Base-by-base conservation (phyloP, 2,797 vertebrate species). In the Poeciliopsis paucimaculata region DNA sequence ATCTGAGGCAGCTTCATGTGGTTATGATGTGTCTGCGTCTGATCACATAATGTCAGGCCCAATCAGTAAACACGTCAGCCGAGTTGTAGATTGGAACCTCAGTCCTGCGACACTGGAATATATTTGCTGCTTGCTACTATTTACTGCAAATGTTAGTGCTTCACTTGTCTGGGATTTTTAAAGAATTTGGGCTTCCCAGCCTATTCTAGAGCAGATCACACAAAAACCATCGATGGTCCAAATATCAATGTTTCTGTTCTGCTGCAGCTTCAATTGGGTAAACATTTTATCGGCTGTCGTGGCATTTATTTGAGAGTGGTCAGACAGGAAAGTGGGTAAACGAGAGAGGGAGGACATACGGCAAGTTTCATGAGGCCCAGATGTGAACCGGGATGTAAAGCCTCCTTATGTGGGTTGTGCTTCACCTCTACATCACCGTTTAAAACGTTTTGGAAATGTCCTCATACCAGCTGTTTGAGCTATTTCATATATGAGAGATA, bases 11-110 rank as follows among this genome's bases (percentile, higher is more conserved):
- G 53, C 45, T 53, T 53, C 3, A 10, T 53, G 75, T 76, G 68
- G 77, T 73, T 78, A 68, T 75, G 82, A 49, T 80, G 68, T 77
- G 53, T 81, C 2, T 72, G 76, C 64, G 66, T 2, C 18, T 76
- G 49, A 80, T 84, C 70, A 78, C 15, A 71, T 45, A 75, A 41
- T 77, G 68, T 76, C 77, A 72, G 23, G 46, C 76, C 15, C 73
- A 4, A 12, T 23, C 23, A 55, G 53, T n/a, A 55, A 55, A 55
- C 53, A 55, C 76, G 26, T 26, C 45, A 78, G 36, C 73, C 23
- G 28, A 55, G 13, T 18, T 34, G 34, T 64, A 26, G 15, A 77
- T 66, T 75, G 36, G 1, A 18, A 60, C 49, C 47, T 0, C 39
- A 5, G 36, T 46, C 9, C 9, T 64, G 28, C 51, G n/a, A 72